Conservation (phyloP, 1,140 invertebrate species). For the Thrips palmi region DNA sequence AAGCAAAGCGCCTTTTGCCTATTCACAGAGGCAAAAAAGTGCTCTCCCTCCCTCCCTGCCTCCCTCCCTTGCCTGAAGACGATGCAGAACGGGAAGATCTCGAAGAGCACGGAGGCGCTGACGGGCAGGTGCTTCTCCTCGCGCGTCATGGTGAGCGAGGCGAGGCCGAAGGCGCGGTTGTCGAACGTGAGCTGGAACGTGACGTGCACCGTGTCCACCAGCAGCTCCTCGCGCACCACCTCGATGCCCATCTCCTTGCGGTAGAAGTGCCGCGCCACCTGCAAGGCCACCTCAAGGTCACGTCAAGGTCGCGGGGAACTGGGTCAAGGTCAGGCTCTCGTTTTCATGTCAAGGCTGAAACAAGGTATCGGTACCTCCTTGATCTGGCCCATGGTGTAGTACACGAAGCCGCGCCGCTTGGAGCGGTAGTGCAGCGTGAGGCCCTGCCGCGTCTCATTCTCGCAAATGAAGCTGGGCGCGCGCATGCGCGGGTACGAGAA, state of each 20-base stretch:
- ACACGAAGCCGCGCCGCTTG: slow-evolving; percentile 78
- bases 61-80: slow-evolving; percentile 62
- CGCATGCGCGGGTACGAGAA: slow-evolving; percentile 87
- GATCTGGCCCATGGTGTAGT: slow-evolving; percentile 95
- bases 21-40: too few species aligned
- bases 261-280: slow-evolving; percentile 81
- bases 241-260: slow-evolving; percentile 85
- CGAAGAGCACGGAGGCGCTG: slow-evolving; percentile 74
- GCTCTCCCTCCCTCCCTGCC: too few species aligned
- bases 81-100: slow-evolving; percentile 95
- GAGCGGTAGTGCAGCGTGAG: slow-evolving; percentile 85
- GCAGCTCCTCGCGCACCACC: slow-evolving; percentile 62
- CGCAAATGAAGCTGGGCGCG: slow-evolving; percentile 90
- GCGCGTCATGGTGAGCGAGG: slow-evolving; percentile 59
- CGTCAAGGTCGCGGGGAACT: too few species aligned
- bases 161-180: slow-evolving; percentile 69
- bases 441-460: slow-evolving; percentile 81
- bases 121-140: slow-evolving; percentile 76
- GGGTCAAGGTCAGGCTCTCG: too few species aligned
- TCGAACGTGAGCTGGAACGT: slow-evolving; percentile 88
- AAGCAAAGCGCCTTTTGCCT: too few species aligned
- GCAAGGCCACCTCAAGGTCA: too few species aligned
- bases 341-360: too few species aligned
- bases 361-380: slow-evolving; percentile 39
- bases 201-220: slow-evolving; percentile 81